phyloP scores from a whole-genome alignment of 1,140 invertebrate genomes.

The Coenobita brevimanus region DNA sequence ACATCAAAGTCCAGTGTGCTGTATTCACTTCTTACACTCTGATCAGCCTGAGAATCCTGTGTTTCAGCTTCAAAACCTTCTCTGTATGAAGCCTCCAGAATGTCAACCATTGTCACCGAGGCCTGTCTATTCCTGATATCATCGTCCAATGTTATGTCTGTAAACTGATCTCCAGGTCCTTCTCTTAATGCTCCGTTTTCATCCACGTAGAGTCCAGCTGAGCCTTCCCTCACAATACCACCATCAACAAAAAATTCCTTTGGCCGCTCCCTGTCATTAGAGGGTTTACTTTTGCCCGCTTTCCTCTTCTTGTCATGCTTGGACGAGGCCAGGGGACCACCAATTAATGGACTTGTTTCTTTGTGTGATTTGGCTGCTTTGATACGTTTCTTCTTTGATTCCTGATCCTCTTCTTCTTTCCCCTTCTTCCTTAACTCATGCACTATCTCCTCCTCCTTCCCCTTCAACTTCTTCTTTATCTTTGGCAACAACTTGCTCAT shows the following conservation, averaged over 20 bases:
- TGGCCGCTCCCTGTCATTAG: neutral
- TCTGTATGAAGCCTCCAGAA: too few species aligned
- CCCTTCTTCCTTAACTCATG: neutral
- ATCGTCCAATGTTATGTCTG: neutral
- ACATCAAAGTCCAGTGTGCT: too few species aligned
- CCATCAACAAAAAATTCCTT: constrained; percentile 42
- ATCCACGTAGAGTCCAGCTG: constrained; percentile 7
- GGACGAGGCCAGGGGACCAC: neutral
- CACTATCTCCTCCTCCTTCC: constrained; percentile 15
- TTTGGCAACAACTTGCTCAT: constrained; percentile 54
- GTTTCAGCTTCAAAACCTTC: too few species aligned
- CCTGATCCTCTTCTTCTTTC: neutral
- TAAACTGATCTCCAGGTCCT: constrained; percentile 15
- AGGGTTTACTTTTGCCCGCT: constrained; percentile 7
- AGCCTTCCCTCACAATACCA: neutral
- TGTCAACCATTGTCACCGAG: too few species aligned
- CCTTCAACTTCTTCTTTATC: constrained; percentile 37
- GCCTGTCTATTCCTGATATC: too few species aligned
- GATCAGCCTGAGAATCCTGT: too few species aligned
- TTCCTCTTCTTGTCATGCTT: constrained; percentile 32
- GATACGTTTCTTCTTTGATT: neutral
- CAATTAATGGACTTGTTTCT: neutral
- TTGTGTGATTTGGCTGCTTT: neutral
- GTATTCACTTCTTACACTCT: too few species aligned
- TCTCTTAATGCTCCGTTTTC: constrained; percentile 1